phyloP scores from a whole-genome alignment of 2,888 invertebrate species.

The Apocheima hispidaria region DNA sequence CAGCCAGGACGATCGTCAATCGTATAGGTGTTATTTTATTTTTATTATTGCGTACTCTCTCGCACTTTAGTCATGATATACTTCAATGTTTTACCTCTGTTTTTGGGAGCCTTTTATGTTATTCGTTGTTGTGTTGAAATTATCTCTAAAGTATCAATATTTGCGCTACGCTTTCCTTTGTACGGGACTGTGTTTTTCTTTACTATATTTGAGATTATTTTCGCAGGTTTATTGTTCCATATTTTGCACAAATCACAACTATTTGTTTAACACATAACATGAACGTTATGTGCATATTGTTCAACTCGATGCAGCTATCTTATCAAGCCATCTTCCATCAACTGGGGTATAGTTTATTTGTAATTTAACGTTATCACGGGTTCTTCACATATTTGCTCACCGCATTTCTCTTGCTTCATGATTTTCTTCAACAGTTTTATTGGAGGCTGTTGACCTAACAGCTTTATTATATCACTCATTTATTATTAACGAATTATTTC shows the following conservation, averaged over 20 bases:
- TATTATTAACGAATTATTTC: neutral
- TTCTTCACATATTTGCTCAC: conserved; percentile 51
- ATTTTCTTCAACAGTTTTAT: conserved; percentile 37
- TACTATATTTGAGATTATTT: conserved; percentile 4
- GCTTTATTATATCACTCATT: conserved; percentile 14
- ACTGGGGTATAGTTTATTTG: conserved; percentile 51
- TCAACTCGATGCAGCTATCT: conserved; percentile 50
- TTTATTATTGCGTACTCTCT: neutral
- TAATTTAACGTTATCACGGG: conserved; percentile 45
- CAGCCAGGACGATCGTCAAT: too few species aligned
- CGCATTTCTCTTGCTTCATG: conserved; percentile 47
- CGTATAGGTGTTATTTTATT: too few species aligned
- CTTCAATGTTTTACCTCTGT: too few species aligned
- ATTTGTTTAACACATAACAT: conserved; percentile 40
- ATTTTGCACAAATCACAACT: conserved; percentile 25
- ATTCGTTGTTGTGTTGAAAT: neutral
- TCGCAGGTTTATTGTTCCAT: conserved; percentile 7
- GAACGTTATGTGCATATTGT: conserved; percentile 31
- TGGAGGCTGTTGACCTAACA: conserved; percentile 24
- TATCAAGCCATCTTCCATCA: conserved; percentile 49
- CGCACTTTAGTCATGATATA: neutral
- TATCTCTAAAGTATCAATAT: neutral
- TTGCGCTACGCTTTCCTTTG: neutral
- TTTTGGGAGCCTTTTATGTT: neutral
- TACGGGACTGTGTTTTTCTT: neutral